Conservation (phyloP, 2,797 vertebrate species). For the Adrianichthys oophorus region DNA sequence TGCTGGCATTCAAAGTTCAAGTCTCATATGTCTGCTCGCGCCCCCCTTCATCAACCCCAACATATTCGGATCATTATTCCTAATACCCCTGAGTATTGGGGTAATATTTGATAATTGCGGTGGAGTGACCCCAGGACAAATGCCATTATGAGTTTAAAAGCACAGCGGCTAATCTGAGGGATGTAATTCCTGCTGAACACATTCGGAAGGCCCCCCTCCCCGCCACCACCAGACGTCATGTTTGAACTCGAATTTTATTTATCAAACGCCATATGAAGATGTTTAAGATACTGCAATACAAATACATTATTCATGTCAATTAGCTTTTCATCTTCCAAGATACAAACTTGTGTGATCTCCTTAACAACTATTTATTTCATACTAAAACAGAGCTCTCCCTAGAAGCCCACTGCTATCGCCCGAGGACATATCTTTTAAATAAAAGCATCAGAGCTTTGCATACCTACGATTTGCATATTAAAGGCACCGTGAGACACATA, state of each 20-base stretch:
- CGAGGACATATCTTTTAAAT: constrained; percentile 92
- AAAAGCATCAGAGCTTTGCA: constrained; percentile 91
- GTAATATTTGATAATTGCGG: constrained; percentile 76
- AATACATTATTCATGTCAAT: constrained; percentile 87
- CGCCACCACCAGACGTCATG: constrained; percentile 51
- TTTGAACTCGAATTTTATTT: constrained; percentile 77
- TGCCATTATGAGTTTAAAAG: constrained; percentile 72
- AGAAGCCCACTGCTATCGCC: constrained; percentile 86
- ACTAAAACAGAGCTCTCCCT: constrained; percentile 86
- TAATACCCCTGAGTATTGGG: constrained; percentile 74
- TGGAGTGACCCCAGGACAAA: constrained; percentile 79
- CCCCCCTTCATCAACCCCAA: constrained; percentile 1
- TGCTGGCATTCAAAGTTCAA: constrained; percentile 1
- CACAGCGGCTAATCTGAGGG: constrained; percentile 63
- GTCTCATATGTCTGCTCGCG: background rate
- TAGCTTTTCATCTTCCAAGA: constrained; percentile 92
- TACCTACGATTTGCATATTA: constrained; percentile 93
- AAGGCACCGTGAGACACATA: constrained; percentile 69
- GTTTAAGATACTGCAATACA: constrained; percentile 82
- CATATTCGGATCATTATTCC: constrained; percentile 63
- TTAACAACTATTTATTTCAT: constrained; percentile 96
- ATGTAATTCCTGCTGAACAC: constrained; percentile 74
- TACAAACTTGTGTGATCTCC: constrained; percentile 89
- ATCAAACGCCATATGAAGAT: constrained; percentile 74
- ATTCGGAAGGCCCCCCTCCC: constrained; percentile 44